phyloP scores from a whole-genome alignment of 2,888 invertebrate genomes.

The Lasioglossum figueresi region DNA sequence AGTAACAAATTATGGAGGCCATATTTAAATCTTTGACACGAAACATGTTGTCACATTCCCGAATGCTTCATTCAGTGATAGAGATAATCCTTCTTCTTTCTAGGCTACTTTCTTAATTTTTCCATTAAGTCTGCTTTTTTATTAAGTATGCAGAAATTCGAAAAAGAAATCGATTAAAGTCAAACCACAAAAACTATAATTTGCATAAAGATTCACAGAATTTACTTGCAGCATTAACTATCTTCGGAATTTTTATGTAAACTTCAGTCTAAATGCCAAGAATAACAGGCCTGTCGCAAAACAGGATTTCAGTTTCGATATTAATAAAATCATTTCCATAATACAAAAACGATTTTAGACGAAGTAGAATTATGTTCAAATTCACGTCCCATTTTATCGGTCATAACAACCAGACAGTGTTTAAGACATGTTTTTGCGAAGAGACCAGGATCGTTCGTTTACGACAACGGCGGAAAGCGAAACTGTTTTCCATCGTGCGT shows the following conservation, averaged over 20 bases:
- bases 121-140: background rate
- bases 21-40: background rate
- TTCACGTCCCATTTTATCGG: background rate
- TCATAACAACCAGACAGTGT: background rate
- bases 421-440: background rate
- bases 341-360: background rate
- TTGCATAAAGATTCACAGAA: background rate
- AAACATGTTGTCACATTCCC: conserved; percentile 4
- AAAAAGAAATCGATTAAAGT: background rate
- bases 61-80: background rate
- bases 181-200: background rate
- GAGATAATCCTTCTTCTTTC: background rate
- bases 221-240: background rate
- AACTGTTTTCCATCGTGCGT: conserved; percentile 46
- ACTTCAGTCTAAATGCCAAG: background rate
- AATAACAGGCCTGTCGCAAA: background rate
- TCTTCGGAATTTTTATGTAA: background rate
- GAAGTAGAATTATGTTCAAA: too few species aligned
- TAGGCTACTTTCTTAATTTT: background rate
- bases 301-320: background rate
- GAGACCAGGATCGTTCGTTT: background rate
- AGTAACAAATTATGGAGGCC: background rate
- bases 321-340: background rate
- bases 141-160: background rate
- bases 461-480: conserved; percentile 63